These are phyloP conservation scores for Girardia tigrina DNA, from an alignment of 2,888 invertebrate genomes.

Conservation along the genomic window DNA sequence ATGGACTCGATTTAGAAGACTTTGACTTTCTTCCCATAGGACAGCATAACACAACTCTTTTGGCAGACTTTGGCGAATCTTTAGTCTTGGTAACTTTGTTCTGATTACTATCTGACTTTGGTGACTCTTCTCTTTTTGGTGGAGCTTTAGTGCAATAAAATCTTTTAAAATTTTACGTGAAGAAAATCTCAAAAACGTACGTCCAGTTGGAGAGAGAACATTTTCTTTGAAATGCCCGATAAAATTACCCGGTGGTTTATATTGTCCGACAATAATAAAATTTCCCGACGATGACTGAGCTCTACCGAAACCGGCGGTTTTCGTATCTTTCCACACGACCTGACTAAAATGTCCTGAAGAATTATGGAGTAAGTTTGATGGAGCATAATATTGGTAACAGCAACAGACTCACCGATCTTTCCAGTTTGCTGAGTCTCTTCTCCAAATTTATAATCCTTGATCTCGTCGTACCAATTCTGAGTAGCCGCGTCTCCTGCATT, in stretches of 20 bases:
- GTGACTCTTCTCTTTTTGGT: conserved; percentile 3
- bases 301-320: background rate
- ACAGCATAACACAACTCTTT: background rate
- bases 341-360: conserved; percentile 17
- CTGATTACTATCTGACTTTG: background rate
- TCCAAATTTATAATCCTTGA: conserved; percentile 17
- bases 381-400: background rate
- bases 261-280: background rate
- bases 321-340: background rate
- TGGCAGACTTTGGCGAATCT: background rate
- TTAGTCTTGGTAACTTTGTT: background rate
- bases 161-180: too few species aligned
- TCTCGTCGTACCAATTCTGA: conserved; percentile 1
- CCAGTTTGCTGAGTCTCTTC: background rate
- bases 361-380: background rate
- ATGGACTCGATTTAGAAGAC: background rate
- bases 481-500: background rate
- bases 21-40: background rate
- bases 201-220: background rate
- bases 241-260: background rate
- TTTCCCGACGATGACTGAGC: background rate
- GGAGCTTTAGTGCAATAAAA: background rate
- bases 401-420: background rate
- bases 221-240: background rate
- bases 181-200: too few species aligned